Percentiles rank a stretch among this genome's conserved stretches.
phyloP scores from a whole-genome alignment of 2,113 vertebrate species.

The Illadopsis cleaveri region DNA sequence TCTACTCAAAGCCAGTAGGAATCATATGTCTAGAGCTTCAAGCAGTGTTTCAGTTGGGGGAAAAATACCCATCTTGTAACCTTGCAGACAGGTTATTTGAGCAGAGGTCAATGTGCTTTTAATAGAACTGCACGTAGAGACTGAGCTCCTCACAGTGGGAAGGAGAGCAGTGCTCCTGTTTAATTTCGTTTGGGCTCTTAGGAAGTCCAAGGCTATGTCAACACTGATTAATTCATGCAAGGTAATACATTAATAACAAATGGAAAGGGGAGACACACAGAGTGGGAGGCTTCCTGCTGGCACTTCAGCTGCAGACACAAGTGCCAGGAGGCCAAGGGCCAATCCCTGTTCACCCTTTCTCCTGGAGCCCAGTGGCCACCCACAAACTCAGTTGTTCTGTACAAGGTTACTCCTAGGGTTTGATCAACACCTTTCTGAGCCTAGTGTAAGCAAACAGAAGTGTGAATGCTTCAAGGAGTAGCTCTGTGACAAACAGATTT shows the following conservation, averaged over 20 bases:
- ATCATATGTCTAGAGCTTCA: background rate
- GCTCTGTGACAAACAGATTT: background rate
- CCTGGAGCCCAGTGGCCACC: background rate
- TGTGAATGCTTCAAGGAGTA: background rate
- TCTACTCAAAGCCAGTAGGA: background rate
- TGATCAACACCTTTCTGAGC: background rate
- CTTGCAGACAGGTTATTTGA: background rate
- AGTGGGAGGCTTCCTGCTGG: background rate
- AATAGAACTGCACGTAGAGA: background rate
- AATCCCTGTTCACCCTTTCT: background rate
- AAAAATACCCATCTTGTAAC: background rate
- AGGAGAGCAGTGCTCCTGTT: background rate
- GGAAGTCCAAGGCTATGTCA: background rate
- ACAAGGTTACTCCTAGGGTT: background rate
- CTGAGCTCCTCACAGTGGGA: background rate
- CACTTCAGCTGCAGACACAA: background rate
- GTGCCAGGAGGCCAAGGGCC: background rate
- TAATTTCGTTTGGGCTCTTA: background rate
- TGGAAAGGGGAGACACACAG: background rate
- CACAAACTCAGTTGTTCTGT: background rate
- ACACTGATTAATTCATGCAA: background rate
- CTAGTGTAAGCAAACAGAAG: background rate
- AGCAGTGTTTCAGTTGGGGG: background rate
- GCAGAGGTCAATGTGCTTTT: background rate
- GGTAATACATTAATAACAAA: background rate